A percentile compares a stretch with the other conserved stretches of the same genome.
phyloP scores from a whole-genome alignment of 1,140 invertebrate genomes.

The Oncopeltus fasciatus region DNA sequence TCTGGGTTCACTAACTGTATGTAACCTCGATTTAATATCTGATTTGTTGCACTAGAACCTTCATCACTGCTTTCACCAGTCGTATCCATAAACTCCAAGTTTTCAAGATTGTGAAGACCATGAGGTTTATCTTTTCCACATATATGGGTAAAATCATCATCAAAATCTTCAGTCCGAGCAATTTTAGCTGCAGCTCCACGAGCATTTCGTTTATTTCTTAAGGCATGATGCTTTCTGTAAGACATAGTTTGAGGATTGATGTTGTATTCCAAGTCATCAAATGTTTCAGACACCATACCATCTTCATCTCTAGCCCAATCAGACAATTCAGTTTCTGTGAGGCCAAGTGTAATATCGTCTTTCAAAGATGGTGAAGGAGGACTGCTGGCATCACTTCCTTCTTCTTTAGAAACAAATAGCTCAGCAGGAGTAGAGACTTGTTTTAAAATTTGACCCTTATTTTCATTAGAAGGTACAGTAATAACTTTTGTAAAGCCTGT shows the following conservation, averaged over 20 bases:
- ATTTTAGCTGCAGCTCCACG: slow-evolving; percentile 26
- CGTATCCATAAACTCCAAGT: slow-evolving; percentile 62
- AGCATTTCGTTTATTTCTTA: slow-evolving; percentile 29
- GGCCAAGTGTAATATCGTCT: slow-evolving; percentile 42
- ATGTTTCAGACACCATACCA: slow-evolving; percentile 48
- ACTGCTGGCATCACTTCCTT: slow-evolving; percentile 33
- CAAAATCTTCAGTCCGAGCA: slow-evolving; percentile 30
- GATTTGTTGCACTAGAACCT: slow-evolving; percentile 30
- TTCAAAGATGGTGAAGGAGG: slow-evolving; percentile 32
- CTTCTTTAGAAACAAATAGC: slow-evolving; percentile 20
- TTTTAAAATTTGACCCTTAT: slow-evolving; percentile 21
- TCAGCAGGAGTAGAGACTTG: slow-evolving; percentile 25
- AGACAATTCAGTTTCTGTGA: slow-evolving; percentile 70
- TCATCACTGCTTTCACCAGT: slow-evolving; percentile 34
- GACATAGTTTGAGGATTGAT: slow-evolving; percentile 40
- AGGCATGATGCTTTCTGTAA: slow-evolving; percentile 33
- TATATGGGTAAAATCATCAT: slow-evolving; percentile 31
- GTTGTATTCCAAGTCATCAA: slow-evolving; percentile 44
- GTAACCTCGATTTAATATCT: slow-evolving; percentile 45
- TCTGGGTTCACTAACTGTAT: slow-evolving; percentile 45
- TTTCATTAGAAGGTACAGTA: slow-evolving; percentile 18
- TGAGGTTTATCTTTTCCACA: slow-evolving; percentile 28
- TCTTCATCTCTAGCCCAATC: slow-evolving; percentile 69
- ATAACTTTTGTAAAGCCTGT: slow-evolving; percentile 22
- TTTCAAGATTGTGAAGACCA: slow-evolving; percentile 30